A percentile compares a stretch with the other conserved stretches of the same genome.
Conservation (phyloP, 2,113 vertebrate genomes). For the Thryonomys swinderianus region DNA sequence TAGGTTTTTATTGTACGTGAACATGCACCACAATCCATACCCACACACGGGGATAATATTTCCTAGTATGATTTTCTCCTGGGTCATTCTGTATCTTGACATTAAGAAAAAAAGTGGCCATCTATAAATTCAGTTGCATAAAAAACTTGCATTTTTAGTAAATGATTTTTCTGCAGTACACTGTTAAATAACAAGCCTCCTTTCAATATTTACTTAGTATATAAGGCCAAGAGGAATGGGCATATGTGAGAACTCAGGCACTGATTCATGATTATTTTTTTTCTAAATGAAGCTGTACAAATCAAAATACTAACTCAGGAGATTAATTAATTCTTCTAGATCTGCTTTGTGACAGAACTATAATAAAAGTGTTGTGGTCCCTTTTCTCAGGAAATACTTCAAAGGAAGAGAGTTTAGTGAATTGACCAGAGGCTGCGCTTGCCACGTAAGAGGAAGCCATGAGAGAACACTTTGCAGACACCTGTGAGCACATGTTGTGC, state of each 20-base stretch:
- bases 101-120: background rate
- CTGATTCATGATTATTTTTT: background rate
- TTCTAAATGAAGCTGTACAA: background rate
- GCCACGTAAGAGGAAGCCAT: background rate
- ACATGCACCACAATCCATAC: background rate
- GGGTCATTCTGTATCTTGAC: background rate
- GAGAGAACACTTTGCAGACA: accelerated
- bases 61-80: background rate
- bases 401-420: background rate
- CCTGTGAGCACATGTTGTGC: accelerated
- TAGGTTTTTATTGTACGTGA: background rate
- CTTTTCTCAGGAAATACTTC: background rate
- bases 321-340: background rate
- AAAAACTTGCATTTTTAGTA: background rate
- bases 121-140: background rate
- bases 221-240: no score
- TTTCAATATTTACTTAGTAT: background rate
- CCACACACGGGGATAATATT: background rate
- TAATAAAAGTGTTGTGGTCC: background rate
- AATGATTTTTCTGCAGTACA: background rate
- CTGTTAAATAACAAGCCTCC: background rate
- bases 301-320: background rate
- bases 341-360: background rate
- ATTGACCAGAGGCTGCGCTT: background rate
- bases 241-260: background rate